These are phyloP conservation scores for Aegypius monachus DNA, from an alignment of 2,113 vertebrate genomes.

Conservation along the genomic window DNA sequence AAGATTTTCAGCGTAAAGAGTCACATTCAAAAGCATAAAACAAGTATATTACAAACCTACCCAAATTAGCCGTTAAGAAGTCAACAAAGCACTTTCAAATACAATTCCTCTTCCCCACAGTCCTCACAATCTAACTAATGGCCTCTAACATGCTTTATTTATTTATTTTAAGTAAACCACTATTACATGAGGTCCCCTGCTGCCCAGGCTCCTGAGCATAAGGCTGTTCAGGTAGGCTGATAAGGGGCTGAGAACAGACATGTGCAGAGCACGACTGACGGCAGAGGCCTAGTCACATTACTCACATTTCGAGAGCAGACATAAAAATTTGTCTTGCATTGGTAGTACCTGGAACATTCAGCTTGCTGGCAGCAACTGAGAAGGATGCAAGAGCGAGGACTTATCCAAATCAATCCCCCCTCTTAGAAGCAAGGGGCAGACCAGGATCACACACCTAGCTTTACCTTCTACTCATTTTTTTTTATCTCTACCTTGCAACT, in stretches of 20 bases:
- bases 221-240: not conserved
- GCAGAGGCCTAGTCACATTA: not conserved
- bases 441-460: not conserved
- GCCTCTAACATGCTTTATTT: not conserved
- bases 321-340: not conserved
- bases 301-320: not conserved
- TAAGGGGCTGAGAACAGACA: not conserved
- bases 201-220: not conserved
- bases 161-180: not conserved
- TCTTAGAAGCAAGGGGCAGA: not conserved
- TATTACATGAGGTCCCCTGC: not conserved
- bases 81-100: not conserved
- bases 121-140: not conserved
- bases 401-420: not conserved
- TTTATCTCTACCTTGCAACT: not conserved
- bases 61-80: not conserved
- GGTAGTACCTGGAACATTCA: not conserved
- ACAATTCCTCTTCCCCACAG: not conserved
- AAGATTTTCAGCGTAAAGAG: not conserved
- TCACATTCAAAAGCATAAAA: not conserved
- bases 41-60: not conserved
- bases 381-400: not conserved
- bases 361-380: not conserved
- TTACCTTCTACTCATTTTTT: not conserved
- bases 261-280: not conserved